Evolutionary conservation across 2,797 vertebrate species (phyloP).

Genomic region (Gymnoscopelus braueri): DNA sequence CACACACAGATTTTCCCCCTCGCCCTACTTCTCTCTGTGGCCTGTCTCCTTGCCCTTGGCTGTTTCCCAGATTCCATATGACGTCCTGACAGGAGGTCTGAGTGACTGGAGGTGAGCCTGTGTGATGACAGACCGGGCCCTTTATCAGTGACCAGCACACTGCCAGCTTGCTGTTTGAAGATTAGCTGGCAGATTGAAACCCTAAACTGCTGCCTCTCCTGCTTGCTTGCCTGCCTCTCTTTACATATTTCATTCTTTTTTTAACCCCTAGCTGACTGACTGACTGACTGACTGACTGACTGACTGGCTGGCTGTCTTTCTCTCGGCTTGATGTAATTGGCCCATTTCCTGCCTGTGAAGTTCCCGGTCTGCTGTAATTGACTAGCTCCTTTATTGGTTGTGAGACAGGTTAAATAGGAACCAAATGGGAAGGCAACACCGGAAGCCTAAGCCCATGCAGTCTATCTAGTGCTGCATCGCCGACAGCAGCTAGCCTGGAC

Average conservation of each 20-base stretch:
- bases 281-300: conserved; percentile 36
- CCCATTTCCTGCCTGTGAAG: conserved; percentile 80
- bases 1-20: conserved; percentile 23
- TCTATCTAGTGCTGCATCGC: conserved; percentile 68
- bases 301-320: conserved; percentile 50
- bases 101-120: conserved; percentile 79
- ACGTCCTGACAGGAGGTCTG: conserved; percentile 79
- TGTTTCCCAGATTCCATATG: conserved; percentile 81
- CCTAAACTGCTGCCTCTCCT: conserved; percentile 65
- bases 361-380: conserved; percentile 79
- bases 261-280: conserved; percentile 57
- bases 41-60: conserved; percentile 75
- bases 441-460: conserved; percentile 61
- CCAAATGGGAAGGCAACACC: conserved; percentile 78
- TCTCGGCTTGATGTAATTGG: conserved; percentile 79
- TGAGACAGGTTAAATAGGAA: conserved; percentile 79
- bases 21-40: conserved; percentile 44
- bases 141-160: conserved; percentile 85
- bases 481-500: conserved; percentile 60
- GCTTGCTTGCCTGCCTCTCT: conserved; percentile 66
- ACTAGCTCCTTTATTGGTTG: conserved; percentile 80
- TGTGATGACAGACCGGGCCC: conserved; percentile 80
- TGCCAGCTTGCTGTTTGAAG: conserved; percentile 80
- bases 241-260: conserved; percentile 63
- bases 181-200: conserved; percentile 79